phyloP scores from a whole-genome alignment of 2,797 vertebrate species.

The Sternarchorhynchus goeldii region DNA sequence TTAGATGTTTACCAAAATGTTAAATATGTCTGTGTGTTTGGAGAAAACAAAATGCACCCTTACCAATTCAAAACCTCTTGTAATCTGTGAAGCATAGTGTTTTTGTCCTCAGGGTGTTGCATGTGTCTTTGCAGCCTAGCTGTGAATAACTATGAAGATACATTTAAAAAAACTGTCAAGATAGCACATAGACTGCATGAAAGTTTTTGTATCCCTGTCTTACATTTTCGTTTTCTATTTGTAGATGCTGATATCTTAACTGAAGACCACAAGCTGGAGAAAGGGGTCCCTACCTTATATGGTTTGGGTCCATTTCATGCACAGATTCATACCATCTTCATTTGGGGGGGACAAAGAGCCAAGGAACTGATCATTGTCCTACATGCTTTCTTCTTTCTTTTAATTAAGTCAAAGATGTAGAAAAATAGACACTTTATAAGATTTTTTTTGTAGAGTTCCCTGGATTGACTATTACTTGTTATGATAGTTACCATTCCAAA shows the following conservation, averaged over 20 bases:
- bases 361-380: not conserved
- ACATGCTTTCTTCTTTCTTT: not conserved
- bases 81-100: no score
- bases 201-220: not conserved
- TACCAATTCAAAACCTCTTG: no score
- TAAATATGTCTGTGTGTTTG: no score
- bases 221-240: conserved; percentile 15
- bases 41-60: no score
- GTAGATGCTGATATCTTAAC: conserved; percentile 44
- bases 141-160: no score
- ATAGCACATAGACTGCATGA: no score
- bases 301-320: conserved; percentile 33
- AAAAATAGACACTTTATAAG: not conserved
- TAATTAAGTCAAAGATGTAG: not conserved
- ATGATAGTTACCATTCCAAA: not conserved
- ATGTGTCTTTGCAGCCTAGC: no score
- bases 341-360: not conserved
- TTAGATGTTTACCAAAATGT: no score
- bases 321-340: conserved; percentile 14
- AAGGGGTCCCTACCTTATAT: conserved; percentile 25
- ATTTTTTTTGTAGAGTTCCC: not conserved
- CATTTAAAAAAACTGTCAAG: no score
- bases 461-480: not conserved
- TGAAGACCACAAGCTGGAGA: conserved; percentile 31
- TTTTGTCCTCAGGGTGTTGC: no score